Conservation (phyloP, 37 sponge, comb jelly and placozoan genomes). For the Axinella damicornis region DNA sequence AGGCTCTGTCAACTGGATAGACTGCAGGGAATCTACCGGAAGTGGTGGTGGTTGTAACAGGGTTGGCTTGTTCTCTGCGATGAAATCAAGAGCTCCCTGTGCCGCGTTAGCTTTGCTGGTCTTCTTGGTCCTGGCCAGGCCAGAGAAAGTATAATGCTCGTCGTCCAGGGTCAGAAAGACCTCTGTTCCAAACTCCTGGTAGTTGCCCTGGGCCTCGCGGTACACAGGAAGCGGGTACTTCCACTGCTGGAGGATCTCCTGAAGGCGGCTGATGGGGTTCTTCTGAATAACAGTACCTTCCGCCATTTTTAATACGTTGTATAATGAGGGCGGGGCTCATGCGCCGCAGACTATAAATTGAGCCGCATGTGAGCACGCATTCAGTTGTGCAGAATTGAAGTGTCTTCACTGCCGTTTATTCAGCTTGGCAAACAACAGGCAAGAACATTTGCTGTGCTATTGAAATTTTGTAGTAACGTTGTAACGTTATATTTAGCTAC, state of each 20-base stretch:
- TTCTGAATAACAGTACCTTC: slow-evolving; percentile 3
- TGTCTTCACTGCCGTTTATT: too few relatives aligned
- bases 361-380: too few relatives aligned
- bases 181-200: slow-evolving; percentile 60
- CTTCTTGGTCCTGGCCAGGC: slow-evolving; percentile 68
- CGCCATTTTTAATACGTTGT: too few relatives aligned
- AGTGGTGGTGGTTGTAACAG: slow-evolving; percentile 46
- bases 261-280: slow-evolving; percentile 67
- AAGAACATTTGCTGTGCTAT: too few relatives aligned
- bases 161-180: slow-evolving; percentile 48
- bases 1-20: too few relatives aligned
- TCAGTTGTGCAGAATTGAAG: too few relatives aligned
- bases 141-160: slow-evolving; percentile 30
- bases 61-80: slow-evolving; percentile 33
- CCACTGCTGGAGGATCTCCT: slow-evolving; percentile 79
- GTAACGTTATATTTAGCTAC: too few relatives aligned
- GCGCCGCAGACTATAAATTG: too few relatives aligned
- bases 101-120: slow-evolving; percentile 56
- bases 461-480: too few relatives aligned
- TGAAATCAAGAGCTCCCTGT: slow-evolving; percentile 44
- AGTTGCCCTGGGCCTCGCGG: slow-evolving; percentile 61
- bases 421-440: too few relatives aligned
- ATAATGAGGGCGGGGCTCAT: too few relatives aligned
- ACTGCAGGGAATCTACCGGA: slow-evolving; percentile 2
- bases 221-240: slow-evolving; percentile 59